Evolutionary conservation across 2,797 vertebrate species (phyloP), one percentile per base, ranked within the genome.

Genomic region (Pangasius macronema): DNA sequence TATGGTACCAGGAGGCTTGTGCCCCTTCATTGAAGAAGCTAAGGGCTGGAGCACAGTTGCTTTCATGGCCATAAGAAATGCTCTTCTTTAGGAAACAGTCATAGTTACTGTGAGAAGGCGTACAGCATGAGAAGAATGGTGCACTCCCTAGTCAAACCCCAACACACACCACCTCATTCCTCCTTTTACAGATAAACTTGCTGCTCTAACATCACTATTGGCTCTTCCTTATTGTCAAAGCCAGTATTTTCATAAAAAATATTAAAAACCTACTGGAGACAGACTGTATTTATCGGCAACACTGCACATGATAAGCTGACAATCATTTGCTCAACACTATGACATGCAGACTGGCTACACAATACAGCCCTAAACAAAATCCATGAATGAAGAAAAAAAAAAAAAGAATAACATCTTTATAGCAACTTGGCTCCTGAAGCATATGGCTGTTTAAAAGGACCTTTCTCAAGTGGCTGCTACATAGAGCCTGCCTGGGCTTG

Each of bases 51-150:
- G 39, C 24, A 49, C 5, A 83, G 83, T n/a, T 49, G 68, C 86
- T 72, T 68, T 70, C 80, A 72, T 51, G 53, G 63, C 49, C 68
- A 42, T 33, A 42, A 86, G 53, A 83, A 88, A 87, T 81, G 61
- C 67, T 63, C 79, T 85, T 91, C 84, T 90, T 80, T 90, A 75
- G 92, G 61, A 88, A 88, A 92, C 86, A 88, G 84, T 55, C 85
- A 90, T 89, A 87, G 91, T 92, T 90, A 89, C 90, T 82, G 88
- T 82, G 89, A 72, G 83, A 95, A 93, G 92, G 91, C 89, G 85
- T 89, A 89, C 90, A 91, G 87, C 93, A 93, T 93, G 93, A 95
- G 93, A 94, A 95, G 93, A 92, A 94, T 91, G 91, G 92, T 92
- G 94, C 83, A 90, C 88, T 93, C 95, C 61, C 91, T 93, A 94